Base-by-base conservation (phyloP, 2,888 invertebrate species). In the Aleiodes leptofemur region DNA sequence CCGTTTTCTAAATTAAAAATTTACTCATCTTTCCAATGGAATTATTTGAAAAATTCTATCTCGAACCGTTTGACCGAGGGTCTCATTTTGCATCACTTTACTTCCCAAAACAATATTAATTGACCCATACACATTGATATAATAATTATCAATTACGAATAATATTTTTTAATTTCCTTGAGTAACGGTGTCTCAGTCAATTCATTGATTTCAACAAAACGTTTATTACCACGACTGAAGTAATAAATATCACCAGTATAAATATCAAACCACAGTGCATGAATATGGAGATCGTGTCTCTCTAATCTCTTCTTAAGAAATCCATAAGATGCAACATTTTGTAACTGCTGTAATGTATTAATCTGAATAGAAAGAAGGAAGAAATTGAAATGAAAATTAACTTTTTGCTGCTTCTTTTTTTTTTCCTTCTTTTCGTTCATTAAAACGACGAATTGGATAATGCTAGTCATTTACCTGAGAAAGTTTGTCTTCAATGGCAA, bases 191-290 rank as follows among this genome's bases (percentile, higher is more conserved):
- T 94, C 80, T 96, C 94, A 38, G 93, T 95, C 1, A 93, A 90
- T 90, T 98, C 98, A 86, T 96, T 96, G 74, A 98, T 95, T 80
- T 95, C 93, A 14, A 98, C 91, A 89, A 98, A 98, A 76, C 92
- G 91, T 89, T 98, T 97, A 57, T 94, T 93, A 38, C 94, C 93
- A 83, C 97, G 92, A 86, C 97, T 97, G 87, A 98, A 98, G 90
- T 96, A 97, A 89, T 96, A 97, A 84, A 98, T 96, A 89, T 98
- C 97, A 0, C 98, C 98, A 0, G 97, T 97, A 87, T 98, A 98
- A 88, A 99, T 97, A 88, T 98, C 98, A 88, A 98, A 98, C 98
- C 98, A 99, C 53, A 99, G 91, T 0, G 98, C 98, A 85, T 97
- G 97, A 80, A 98, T 95, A 84, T 96, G 96, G 56, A 97, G 91